These are phyloP conservation scores for Macrophya alboannulata DNA, from an alignment of 2,888 invertebrate species.

Conservation along the genomic window DNA sequence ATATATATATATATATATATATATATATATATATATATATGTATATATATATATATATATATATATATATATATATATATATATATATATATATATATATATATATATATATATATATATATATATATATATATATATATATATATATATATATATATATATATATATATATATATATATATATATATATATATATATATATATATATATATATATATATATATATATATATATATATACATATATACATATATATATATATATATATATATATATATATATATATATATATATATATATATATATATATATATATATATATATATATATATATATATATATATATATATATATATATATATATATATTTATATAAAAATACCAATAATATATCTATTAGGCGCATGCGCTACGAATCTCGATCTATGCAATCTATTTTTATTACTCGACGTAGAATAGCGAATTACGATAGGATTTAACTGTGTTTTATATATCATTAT, in stretches of 20 bases:
- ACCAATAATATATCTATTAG: slow-evolving; percentile 65
- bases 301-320: slow-evolving; percentile 25
- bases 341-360: neutral
- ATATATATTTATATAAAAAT: neutral
- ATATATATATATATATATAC: neutral
- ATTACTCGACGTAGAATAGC: slow-evolving; percentile 75
- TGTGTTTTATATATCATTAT: slow-evolving; percentile 56
- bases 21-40: too few species aligned
- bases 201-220: neutral
- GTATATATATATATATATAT: neutral
- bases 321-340: slow-evolving; percentile 30
- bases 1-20: too few species aligned
- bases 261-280: neutral
- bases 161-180: neutral
- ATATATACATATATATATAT: neutral
- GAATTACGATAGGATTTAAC: slow-evolving; percentile 61
- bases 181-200: neutral
- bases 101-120: slow-evolving; percentile 1
- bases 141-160: slow-evolving; percentile 13
- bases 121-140: slow-evolving; percentile 4
- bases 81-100: neutral
- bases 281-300: slow-evolving; percentile 5
- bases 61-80: slow-evolving; percentile 13
- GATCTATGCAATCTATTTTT: slow-evolving; percentile 80
- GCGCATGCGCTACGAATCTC: slow-evolving; percentile 78